Conservation (phyloP, 2,797 vertebrate species). For the Rhabdophis nuchalis region DNA sequence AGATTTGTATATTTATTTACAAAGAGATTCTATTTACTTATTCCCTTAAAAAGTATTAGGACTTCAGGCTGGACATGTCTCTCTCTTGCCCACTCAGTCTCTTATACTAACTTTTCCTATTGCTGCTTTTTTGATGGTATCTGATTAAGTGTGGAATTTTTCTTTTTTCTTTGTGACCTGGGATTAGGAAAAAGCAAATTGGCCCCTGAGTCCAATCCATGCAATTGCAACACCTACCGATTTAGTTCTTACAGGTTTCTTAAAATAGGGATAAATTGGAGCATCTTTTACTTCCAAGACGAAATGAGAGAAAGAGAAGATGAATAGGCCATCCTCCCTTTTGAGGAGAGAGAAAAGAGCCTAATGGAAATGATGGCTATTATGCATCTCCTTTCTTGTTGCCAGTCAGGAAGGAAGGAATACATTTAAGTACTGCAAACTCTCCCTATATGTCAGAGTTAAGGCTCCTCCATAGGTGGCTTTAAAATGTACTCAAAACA, state of each 20-base stretch:
- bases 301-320: not conserved
- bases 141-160: slow-evolving; percentile 26
- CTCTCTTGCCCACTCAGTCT: not conserved
- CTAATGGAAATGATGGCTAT: not conserved
- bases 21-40: not conserved
- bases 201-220: not conserved
- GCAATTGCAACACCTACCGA: not conserved
- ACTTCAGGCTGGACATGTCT: not conserved
- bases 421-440: not conserved
- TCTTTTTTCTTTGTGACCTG: not conserved
- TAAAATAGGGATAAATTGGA: not conserved
- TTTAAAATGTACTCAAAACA: not conserved
- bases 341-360: not conserved
- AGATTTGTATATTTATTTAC: not conserved
- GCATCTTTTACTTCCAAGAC: not conserved
- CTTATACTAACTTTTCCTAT: slow-evolving; percentile 12
- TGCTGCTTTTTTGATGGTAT: slow-evolving; percentile 19
- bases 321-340: not conserved
- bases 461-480: not conserved
- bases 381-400: not conserved
- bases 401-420: not conserved
- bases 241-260: not conserved
- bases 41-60: not conserved
- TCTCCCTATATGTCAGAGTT: not conserved
- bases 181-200: not conserved